Evolutionary conservation across 2,888 invertebrate genomes (phyloP), one percentile per base, ranked within the genome.

Genomic region (Baronia brevicornis): DNA sequence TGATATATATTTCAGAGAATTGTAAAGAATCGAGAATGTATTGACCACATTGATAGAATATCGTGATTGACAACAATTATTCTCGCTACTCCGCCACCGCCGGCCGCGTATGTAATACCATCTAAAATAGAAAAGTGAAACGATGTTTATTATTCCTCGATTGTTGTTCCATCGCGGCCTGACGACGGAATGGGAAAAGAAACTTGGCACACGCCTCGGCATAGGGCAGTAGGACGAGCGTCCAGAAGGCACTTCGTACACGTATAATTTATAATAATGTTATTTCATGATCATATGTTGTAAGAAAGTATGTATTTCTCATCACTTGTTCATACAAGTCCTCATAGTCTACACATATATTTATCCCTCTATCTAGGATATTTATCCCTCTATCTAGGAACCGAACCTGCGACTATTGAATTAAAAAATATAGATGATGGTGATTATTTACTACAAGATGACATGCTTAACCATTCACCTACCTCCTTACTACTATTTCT

Each of bases 71-170:
- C 12, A 22, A 15, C 17, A 7, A 12, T 29, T 5, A 10, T 24
- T 24, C 19, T 18, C 24, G 20, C 14, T 19, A 22, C n/a, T 14
- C 21, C 14, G 13, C 6, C 9, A 12, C 11, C 21, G 8, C 12
- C 34, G 10, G 21, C 17, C 25, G 30, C 29, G 21, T 35, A 30
- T 30, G 29, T 10, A 10, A 29, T 26, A 8, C 18, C 21, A 11
- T 20, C 29, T 26, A 29, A 35, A 35, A 35, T 35, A 30, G 30
- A 36, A 27, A 36, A 31, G 36, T 36, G 35, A 27, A 36, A 30
- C 20, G 22, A 9, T 14, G 30, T 36, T 36, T 36, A 31, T 27
- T 36, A 36, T 36, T 36, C 36, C 23, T 19, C 23, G 30, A 36
- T 36, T 36, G 36, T 22, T 36, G 30, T 31, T 31, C 23, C 22